Base-by-base conservation (phyloP, 2,113 vertebrate genomes). In the Leptobrachium ailaonicum region DNA sequence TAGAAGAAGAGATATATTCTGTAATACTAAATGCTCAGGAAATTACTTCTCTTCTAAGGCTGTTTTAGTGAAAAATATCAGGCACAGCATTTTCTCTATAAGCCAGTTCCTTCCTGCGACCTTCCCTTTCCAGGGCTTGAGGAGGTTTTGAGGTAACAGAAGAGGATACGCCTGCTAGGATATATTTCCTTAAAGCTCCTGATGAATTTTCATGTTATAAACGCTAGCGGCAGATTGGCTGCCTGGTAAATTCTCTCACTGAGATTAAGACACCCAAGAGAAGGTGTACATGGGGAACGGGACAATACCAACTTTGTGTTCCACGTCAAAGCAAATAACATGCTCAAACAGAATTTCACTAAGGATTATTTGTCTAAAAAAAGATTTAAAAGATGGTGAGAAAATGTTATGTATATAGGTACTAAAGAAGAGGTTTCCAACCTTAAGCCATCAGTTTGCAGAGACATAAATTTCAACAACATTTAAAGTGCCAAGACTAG, bases 161-260 rank as follows among this genome's bases (percentile, higher is more conserved):
- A 80, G 68, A 68, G 71, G 78, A 80, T 73, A 58, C 41, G 77
- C 77, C 70, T 79, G 70, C 77, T 73, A 79, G 67, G 67, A 66
- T 63, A 60, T 73, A 74, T 80, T 80, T 80, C 78, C 78, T 80
- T 79, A n/a, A 79, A 66, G 69, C 66, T 79, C 70, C 69, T 79
- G 71, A 78, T 71, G 67, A 11, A 71, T 78, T 78, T 76, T 78
- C 69, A 62, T 71, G 8, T 60, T 50, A 69, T 66, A 66, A 77
- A 77, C 68, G 75, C 56, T 70, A 41, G 76, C 56, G 63, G 76
- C 8, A 71, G 9, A 62, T 53, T 45, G 44, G 63, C 75, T 42
- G 45, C 42, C 66, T 75, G 62, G 20, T 13, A 41, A 32, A 66
- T 60, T 71, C 32, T 78, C 60, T 70, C 43, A 8, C 43, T 60